Evolutionary conservation across 35 echinoderm and acorn worm species (phyloP).

Genomic region (Lytechinus variegatus): DNA sequence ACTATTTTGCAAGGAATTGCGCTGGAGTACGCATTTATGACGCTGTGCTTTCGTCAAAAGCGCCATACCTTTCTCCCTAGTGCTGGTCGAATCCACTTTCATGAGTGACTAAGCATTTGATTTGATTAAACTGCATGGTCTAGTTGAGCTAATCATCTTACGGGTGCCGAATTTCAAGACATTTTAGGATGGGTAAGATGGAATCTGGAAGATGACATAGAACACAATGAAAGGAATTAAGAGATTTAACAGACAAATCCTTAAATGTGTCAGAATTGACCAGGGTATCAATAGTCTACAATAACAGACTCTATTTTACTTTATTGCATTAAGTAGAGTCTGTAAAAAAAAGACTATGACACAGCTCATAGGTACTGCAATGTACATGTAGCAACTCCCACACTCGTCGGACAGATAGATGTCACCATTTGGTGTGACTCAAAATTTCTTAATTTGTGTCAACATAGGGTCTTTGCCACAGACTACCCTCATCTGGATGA

Average conservation of each 20-base stretch:
- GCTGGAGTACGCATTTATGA: slow-evolving; percentile 17
- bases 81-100: slow-evolving; percentile 8
- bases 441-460: too few relatives aligned
- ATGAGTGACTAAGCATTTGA: slow-evolving; percentile 46
- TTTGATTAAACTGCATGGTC: slow-evolving; percentile 39
- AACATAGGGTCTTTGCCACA: too few relatives aligned
- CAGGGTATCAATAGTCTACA: background rate
- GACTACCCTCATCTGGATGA: background rate
- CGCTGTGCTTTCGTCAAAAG: background rate
- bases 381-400: too few relatives aligned
- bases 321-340: too few relatives aligned
- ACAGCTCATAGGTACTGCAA: too few relatives aligned
- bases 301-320: too few relatives aligned
- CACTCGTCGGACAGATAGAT: too few relatives aligned
- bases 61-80: background rate
- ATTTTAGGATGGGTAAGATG: background rate
- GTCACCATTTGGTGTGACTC: too few relatives aligned
- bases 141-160: slow-evolving; percentile 36
- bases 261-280: background rate
- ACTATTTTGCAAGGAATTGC: background rate
- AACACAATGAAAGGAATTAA: background rate
- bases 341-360: too few relatives aligned
- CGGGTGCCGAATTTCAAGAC: slow-evolving; percentile 42
- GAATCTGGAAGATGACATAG: slow-evolving; percentile 16
- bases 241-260: background rate